phyloP scores from a whole-genome alignment of 2,113 vertebrate genomes.

The Hippopotamus amphibius region DNA sequence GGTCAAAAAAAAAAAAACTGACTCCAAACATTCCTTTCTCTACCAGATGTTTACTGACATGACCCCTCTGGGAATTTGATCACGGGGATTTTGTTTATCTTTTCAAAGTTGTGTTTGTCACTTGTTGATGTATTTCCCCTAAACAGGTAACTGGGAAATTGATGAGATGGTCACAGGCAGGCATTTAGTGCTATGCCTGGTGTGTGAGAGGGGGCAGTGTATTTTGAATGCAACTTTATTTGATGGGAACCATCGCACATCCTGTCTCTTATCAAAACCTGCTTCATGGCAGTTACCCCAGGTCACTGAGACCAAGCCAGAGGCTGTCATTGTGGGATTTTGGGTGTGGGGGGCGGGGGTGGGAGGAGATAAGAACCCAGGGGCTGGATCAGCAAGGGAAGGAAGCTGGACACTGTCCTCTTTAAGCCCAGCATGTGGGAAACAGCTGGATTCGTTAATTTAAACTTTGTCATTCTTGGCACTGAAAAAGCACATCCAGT shows the following conservation, averaged over 20 bases:
- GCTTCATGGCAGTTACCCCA: not conserved
- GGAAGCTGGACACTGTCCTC: slow-evolving; percentile 66
- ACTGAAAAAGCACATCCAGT: slow-evolving; percentile 66
- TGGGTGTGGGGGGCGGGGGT: not conserved
- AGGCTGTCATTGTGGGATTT: slow-evolving; percentile 47
- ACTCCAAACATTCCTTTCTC: not conserved
- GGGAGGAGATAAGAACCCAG: slow-evolving; percentile 65
- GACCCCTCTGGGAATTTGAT: not conserved
- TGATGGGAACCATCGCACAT: slow-evolving; percentile 43
- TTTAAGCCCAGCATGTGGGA: slow-evolving; percentile 71
- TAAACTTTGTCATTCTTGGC: slow-evolving; percentile 77
- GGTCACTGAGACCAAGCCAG: slow-evolving; percentile 55
- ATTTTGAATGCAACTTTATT: slow-evolving; percentile 35
- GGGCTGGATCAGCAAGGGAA: slow-evolving; percentile 60
- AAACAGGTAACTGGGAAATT: not conserved
- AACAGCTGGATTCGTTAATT: slow-evolving; percentile 73
- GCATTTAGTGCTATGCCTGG: not conserved
- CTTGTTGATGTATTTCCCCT: not conserved
- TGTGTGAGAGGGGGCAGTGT: not conserved
- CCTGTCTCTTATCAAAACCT: slow-evolving; percentile 77
- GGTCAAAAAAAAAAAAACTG: not conserved
- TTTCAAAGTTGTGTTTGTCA: not conserved
- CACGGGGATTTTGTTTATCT: not conserved
- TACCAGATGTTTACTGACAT: not conserved
- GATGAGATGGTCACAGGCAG: not conserved